Percentiles rank a stretch among this genome's conserved stretches.
These are phyloP conservation scores for Willowsia nigromaculata DNA, from an alignment of 2,888 invertebrate species.

Conservation along the genomic window DNA sequence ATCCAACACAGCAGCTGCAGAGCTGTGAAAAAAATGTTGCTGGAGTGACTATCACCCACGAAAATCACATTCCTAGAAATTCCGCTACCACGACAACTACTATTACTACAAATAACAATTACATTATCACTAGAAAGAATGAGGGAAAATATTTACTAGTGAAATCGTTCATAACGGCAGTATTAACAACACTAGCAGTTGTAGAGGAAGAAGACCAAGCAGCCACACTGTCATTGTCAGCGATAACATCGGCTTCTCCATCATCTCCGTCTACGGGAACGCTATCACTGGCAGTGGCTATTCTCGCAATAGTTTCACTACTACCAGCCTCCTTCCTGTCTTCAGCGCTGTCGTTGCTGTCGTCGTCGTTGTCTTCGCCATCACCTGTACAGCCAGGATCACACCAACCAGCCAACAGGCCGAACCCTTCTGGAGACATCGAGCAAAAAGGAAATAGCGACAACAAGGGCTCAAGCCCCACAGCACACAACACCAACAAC, in stretches of 20 bases:
- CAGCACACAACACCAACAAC: background rate
- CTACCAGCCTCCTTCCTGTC: background rate
- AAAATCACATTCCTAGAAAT: background rate
- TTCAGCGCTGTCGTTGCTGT: background rate
- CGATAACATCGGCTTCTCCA: background rate
- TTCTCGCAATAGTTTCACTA: slow-evolving; percentile 25
- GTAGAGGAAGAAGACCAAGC: slow-evolving; percentile 33
- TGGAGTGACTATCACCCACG: background rate
- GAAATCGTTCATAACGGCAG: slow-evolving; percentile 44
- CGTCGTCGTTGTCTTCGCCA: background rate
- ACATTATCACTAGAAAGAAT: background rate
- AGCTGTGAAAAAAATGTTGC: background rate
- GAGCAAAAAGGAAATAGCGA: background rate
- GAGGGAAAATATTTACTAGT: slow-evolving; percentile 11
- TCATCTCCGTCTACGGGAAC: background rate
- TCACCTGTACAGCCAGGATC: slow-evolving; percentile 3
- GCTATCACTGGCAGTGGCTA: slow-evolving; percentile 10
- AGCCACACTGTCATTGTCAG: background rate
- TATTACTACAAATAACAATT: background rate
- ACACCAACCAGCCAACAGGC: background rate
- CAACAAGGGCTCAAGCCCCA: background rate
- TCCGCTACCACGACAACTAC: too few relatives aligned
- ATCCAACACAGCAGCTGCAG: background rate
- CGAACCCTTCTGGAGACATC: background rate
- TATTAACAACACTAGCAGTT: slow-evolving; percentile 15